phyloP scores from a whole-genome alignment of 2,888 invertebrate genomes.

The Spialia ferax region DNA sequence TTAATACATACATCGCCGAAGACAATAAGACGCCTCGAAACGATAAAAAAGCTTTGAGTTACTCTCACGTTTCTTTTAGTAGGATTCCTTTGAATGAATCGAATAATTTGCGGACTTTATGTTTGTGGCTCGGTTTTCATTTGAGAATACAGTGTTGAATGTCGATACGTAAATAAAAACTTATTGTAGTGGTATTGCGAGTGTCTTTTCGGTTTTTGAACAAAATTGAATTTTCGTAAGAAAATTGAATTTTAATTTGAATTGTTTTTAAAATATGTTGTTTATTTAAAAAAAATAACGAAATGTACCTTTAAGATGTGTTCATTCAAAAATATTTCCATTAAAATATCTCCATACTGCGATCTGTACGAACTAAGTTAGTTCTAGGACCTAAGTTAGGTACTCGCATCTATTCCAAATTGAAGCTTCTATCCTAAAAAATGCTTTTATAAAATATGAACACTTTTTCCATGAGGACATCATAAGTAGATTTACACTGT shows the following conservation, averaged over 20 bases:
- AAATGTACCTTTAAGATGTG: too few species aligned
- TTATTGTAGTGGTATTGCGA: too few species aligned
- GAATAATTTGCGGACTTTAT: slow-evolving; percentile 84
- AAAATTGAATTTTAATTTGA: too few species aligned
- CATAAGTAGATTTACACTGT: slow-evolving; percentile 7
- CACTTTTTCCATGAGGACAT: background rate
- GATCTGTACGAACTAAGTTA: too few species aligned
- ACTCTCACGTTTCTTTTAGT: slow-evolving; percentile 82
- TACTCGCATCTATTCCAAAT: background rate
- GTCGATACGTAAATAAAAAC: slow-evolving; percentile 63
- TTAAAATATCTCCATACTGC: too few species aligned
- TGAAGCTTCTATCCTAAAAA: background rate
- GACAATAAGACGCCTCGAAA: slow-evolving; percentile 84
- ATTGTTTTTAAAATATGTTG: too few species aligned
- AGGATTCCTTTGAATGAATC: slow-evolving; percentile 85
- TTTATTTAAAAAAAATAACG: too few species aligned
- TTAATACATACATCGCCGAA: slow-evolving; percentile 84
- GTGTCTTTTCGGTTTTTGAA: too few species aligned
- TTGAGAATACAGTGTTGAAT: slow-evolving; percentile 68
- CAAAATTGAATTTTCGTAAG: too few species aligned
- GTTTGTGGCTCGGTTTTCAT: slow-evolving; percentile 72
- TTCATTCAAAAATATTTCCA: too few species aligned
- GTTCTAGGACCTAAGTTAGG: too few species aligned
- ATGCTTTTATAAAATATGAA: background rate
- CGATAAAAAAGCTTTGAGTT: slow-evolving; percentile 87